phyloP scores from a whole-genome alignment of 2,888 invertebrate genomes.

The Ormyrus rosae region DNA sequence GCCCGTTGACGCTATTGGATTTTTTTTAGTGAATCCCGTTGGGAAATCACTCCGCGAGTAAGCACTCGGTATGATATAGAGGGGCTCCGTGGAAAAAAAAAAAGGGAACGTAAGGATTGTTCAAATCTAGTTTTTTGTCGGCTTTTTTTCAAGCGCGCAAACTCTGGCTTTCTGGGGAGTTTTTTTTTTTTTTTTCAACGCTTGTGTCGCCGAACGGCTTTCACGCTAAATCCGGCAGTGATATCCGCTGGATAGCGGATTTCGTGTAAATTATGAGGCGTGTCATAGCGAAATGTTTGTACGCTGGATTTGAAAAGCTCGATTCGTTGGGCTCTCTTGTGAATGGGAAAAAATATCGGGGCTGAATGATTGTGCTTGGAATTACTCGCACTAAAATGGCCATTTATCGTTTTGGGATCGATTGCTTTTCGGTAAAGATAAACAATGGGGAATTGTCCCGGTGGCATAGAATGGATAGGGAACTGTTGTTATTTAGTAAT shows the following conservation, averaged over 20 bases:
- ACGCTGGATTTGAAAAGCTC: conserved; percentile 28
- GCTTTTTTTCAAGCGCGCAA: background rate
- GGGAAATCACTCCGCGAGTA: conserved; percentile 50
- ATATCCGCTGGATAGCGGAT: conserved; percentile 4
- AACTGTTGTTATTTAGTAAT: conserved; percentile 16
- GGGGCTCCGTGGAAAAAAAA: background rate
- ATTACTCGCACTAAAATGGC: conserved; percentile 13
- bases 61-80: no score
- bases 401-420: conserved; percentile 19
- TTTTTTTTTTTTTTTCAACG: background rate
- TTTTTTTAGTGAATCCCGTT: conserved; percentile 35
- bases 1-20: conserved; percentile 10
- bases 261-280: conserved; percentile 34
- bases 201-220: no score
- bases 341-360: conserved; percentile 29
- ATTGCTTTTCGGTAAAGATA: conserved; percentile 21
- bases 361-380: conserved; percentile 11
- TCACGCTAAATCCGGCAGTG: background rate
- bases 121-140: background rate
- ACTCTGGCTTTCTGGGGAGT: background rate
- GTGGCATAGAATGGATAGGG: background rate
- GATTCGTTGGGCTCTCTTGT: background rate
- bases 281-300: conserved; percentile 17
- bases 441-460: background rate
- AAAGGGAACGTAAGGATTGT: background rate